These are phyloP conservation scores for Belgica antarctica DNA, from an alignment of 2,888 invertebrate genomes.

Conservation along the genomic window DNA sequence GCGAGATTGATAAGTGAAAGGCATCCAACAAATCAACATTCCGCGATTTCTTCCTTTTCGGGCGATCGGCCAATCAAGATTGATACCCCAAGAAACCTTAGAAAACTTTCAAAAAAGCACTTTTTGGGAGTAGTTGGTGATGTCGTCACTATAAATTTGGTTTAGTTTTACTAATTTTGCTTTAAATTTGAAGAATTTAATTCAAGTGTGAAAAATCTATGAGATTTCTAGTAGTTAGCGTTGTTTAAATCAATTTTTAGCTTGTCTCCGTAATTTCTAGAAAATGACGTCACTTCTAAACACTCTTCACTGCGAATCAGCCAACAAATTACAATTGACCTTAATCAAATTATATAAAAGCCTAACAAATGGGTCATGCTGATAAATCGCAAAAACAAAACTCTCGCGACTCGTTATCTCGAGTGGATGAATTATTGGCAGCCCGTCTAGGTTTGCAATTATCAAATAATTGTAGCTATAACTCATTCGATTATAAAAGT, in stretches of 20 bases:
- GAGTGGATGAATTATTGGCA: conserved; percentile 36
- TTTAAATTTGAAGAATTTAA: too few relatives aligned
- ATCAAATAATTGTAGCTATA: conserved; percentile 41
- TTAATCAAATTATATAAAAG: conserved; percentile 30
- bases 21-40: conserved; percentile 9
- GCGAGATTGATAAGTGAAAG: conserved; percentile 43
- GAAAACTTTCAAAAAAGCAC: too few relatives aligned
- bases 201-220: too few relatives aligned
- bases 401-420: not conserved
- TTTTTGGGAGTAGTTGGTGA: too few relatives aligned
- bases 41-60: conserved; percentile 24
- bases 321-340: not conserved
- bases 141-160: too few relatives aligned
- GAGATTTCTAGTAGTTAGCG: too few relatives aligned
- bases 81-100: too few relatives aligned
- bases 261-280: too few relatives aligned
- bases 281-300: not conserved
- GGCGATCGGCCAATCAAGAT: not conserved
- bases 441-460: conserved; percentile 38
- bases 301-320: not conserved
- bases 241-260: too few relatives aligned
- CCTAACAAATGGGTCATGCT: conserved; percentile 8
- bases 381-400: not conserved
- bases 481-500: conserved; percentile 30
- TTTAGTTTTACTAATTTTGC: too few relatives aligned